Base-by-base conservation (phyloP, 2,113 vertebrate genomes). In the Genyomyrus donnyi region DNA sequence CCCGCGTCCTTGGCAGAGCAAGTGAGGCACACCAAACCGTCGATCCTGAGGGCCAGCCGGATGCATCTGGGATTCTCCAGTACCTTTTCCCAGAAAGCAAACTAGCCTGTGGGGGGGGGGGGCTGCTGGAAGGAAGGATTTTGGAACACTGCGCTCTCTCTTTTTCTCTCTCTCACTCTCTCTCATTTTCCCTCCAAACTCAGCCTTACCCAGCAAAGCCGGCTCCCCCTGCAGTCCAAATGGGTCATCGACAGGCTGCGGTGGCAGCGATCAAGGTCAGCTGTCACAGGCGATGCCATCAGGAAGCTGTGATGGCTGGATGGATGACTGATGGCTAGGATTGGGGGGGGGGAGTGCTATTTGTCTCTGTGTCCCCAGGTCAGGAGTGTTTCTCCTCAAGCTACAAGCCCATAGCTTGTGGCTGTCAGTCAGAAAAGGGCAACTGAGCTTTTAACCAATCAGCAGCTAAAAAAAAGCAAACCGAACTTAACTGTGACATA, bases 181-280 rank as follows among this genome's bases (percentile, higher is more conserved):
- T 53, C 50, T 77, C 74, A 31, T 1, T 13, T 31, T 62, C 58
- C 13, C 50, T 39, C 87, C 58, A 27, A 62, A 39, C 53, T 27
- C 21, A 21, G 1, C 48, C 70, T 3, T 49, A 85, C 50, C 9
- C n/a, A n/a, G 3, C 27, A 77, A 50, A 84, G 89, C 52, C 58
- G 90, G 92, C 89, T 90, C 91, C 90, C 24, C 66, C 87, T 87
- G 87, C 49, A 39, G 90, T 86, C 84, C 58, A 48, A 31, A 49
- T 88, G 45, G 48, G 66, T 50, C 89, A 70, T 89, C 77, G 49
- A 83, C 88, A 85, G 91, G 89, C 92, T 91, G 88, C 85, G 89
- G 85, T 90, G 91, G 89, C 58, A 48, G 88, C 11, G 87, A 91
- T 92, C 89, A 91, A 92, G 93, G 92, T 91, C 91, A 92, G 91